phyloP scores from a whole-genome alignment of 2,888 invertebrate species.

The Eulithis testata region DNA sequence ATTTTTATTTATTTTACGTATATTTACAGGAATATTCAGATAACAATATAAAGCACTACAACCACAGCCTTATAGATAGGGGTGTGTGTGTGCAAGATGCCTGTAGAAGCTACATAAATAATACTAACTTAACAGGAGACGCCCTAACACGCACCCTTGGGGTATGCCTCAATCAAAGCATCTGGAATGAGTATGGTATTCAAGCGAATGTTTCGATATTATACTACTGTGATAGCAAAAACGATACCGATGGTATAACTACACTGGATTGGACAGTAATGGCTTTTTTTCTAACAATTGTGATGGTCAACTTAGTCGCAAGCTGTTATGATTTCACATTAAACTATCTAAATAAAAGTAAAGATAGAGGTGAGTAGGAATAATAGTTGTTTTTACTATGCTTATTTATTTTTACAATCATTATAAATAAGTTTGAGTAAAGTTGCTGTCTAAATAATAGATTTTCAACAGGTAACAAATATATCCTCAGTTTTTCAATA shows the following conservation, averaged over 20 bases:
- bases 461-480: slow-evolving; percentile 24
- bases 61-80: slow-evolving; percentile 23
- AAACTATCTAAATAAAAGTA: background rate
- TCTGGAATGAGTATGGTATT: slow-evolving; percentile 20
- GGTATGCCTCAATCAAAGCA: slow-evolving; percentile 26
- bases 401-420: too few species aligned
- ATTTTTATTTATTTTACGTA: background rate
- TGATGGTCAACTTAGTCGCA: slow-evolving; percentile 8
- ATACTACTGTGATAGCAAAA: slow-evolving; percentile 11
- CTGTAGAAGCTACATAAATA: slow-evolving; percentile 7
- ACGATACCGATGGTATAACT: slow-evolving; percentile 4
- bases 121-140: slow-evolving; percentile 18
- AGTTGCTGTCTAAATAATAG: too few species aligned
- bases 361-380: background rate
- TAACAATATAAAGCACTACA: slow-evolving; percentile 17
- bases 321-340: slow-evolving; percentile 11
- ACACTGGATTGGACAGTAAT: slow-evolving; percentile 16
- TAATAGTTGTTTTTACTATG: too few species aligned
- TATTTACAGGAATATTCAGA: slow-evolving; percentile 27
- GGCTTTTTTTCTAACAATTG: slow-evolving; percentile 5
- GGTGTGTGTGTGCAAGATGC: slow-evolving; percentile 21
- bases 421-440: too few species aligned
- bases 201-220: slow-evolving; percentile 12
- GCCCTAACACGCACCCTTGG: slow-evolving; percentile 17
- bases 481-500: slow-evolving; percentile 23